A percentile compares a stretch with the other conserved stretches of the same genome.
Evolutionary conservation across 2,888 invertebrate species (phyloP).

Genomic region (Agonopterix alstromeriana): DNA sequence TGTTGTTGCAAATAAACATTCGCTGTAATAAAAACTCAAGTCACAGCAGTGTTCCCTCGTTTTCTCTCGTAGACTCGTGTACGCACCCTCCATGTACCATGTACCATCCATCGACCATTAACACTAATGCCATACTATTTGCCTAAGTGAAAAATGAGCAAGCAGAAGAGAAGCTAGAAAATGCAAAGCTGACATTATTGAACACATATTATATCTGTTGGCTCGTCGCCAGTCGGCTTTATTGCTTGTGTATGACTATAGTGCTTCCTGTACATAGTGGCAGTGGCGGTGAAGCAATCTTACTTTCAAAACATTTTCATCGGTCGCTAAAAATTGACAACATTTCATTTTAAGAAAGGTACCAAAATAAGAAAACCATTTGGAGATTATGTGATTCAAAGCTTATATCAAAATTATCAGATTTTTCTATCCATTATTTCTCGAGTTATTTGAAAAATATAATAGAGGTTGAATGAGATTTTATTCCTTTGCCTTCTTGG

Average conservation of each 20-base stretch:
- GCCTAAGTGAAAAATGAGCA: not conserved
- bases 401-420: no score
- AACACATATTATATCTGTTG: slow-evolving; percentile 16
- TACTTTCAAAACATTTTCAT: not conserved
- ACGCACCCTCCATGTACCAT: not conserved
- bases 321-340: not conserved
- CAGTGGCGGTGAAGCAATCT: not conserved
- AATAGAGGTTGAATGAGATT: no score
- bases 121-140: not conserved
- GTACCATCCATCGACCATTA: not conserved
- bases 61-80: no score
- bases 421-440: no score
- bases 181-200: slow-evolving; percentile 3
- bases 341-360: no score
- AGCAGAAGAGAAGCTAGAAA: not conserved
- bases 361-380: no score
- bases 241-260: slow-evolving; percentile 1
- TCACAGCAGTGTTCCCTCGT: no score
- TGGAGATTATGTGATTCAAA: no score
- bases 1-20: no score
- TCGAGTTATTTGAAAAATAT: no score
- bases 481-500: no score
- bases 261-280: not conserved
- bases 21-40: no score
- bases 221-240: slow-evolving; percentile 15